Percentiles rank a stretch among this genome's conserved stretches.
Evolutionary conservation across 2,113 vertebrate genomes (phyloP).

Genomic region (Melanotaenia duboulayi): DNA sequence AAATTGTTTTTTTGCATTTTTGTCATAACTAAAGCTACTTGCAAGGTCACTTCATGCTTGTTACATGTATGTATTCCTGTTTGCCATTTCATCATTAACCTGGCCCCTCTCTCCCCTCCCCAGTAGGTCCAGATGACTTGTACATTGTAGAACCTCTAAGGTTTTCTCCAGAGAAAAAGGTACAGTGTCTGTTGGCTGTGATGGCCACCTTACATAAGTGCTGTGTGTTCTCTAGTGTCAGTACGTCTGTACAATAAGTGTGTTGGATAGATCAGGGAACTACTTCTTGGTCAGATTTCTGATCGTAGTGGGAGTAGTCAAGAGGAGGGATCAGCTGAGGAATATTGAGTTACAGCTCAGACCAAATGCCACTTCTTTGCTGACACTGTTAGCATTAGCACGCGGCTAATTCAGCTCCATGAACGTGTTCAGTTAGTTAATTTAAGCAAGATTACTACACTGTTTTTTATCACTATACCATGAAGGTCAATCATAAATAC

Average conservation of each 20-base stretch:
- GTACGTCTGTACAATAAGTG: slow-evolving; percentile 26
- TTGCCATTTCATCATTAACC: slow-evolving; percentile 81
- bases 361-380: slow-evolving; percentile 41
- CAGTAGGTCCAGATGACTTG: slow-evolving; percentile 95
- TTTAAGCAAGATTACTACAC: not conserved
- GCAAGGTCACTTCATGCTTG: slow-evolving; percentile 80
- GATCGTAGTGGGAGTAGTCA: slow-evolving; percentile 12
- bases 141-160: slow-evolving; percentile 99
- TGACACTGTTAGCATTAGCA: not conserved
- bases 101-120: slow-evolving; percentile 81
- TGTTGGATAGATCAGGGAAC: slow-evolving; percentile 13
- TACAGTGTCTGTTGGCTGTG: slow-evolving; percentile 79
- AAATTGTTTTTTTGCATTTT: slow-evolving; percentile 4
- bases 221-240: slow-evolving; percentile 56
- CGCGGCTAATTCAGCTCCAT: not conserved
- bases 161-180: slow-evolving; percentile 99
- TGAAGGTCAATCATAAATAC: not conserved
- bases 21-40: slow-evolving; percentile 67
- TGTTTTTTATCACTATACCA: not conserved
- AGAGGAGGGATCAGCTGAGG: slow-evolving; percentile 3
- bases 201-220: slow-evolving; percentile 51
- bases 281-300: slow-evolving; percentile 13
- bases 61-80: slow-evolving; percentile 77
- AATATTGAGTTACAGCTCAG: slow-evolving; percentile 35
- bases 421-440: not conserved